Percentiles rank a stretch among this genome's conserved stretches.
phyloP scores from a whole-genome alignment of 2,113 vertebrate genomes.

The Muscicapa adusta region DNA sequence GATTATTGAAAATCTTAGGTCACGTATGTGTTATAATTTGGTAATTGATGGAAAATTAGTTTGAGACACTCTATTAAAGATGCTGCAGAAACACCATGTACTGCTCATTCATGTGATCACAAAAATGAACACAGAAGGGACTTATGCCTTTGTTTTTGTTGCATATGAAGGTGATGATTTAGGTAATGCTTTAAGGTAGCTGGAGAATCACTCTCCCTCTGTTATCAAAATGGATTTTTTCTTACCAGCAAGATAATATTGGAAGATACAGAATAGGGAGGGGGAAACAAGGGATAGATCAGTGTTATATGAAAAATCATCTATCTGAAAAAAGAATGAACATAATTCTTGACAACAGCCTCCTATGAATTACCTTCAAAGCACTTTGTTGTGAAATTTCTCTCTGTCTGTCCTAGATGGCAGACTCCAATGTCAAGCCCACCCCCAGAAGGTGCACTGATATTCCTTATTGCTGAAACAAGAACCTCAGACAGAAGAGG shows the following conservation, averaged over 20 bases:
- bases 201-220: background rate
- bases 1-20: background rate
- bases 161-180: background rate
- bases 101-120: background rate
- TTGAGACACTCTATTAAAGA: background rate
- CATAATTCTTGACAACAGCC: background rate
- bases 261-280: background rate
- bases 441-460: background rate
- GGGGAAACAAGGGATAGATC: background rate
- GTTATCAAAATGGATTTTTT: background rate
- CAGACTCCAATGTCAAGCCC: background rate
- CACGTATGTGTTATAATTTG: background rate
- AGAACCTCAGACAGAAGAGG: background rate
- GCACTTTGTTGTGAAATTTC: background rate
- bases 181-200: background rate
- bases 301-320: background rate
- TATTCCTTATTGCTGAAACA: background rate
- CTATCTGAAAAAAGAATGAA: background rate
- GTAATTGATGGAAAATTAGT: background rate
- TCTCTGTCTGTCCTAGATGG: background rate
- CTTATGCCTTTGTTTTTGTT: background rate
- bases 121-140: background rate
- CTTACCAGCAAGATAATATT: background rate
- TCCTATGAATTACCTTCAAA: background rate
- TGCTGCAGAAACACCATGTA: background rate